Base-by-base conservation (phyloP, 2,888 invertebrate genomes). In the Drosophila austrosaltans region DNA sequence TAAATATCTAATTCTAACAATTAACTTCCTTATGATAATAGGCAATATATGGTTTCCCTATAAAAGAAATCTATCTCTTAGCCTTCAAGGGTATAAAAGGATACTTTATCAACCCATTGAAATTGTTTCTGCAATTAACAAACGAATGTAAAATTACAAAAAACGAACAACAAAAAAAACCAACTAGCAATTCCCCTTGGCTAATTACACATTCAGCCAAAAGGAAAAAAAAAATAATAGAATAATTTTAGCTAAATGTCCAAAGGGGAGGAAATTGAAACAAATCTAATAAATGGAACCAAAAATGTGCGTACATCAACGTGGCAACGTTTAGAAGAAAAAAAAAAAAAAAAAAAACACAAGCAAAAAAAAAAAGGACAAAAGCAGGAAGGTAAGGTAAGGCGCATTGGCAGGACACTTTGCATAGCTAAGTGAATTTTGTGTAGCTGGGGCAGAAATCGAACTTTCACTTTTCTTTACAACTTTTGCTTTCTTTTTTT, bases 221-320 rank as follows among this genome's bases (percentile, higher is more conserved):
- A 57, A 7, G 20, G 12, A 36, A 32, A 36, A 32, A 16, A 36
- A 53, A 53, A 57, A 39, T 39, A 57, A 57, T 57, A 57, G 57
- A 57, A 57, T 57, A 39, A 57, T 57, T 57, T 57, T 39, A 57
- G 39, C 57, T 39, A 36, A 57, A 57, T 22, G 39, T 36, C n/a
- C 57, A n/a, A 12, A 12, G 57, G 39, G 66, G 25, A 80, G 82
- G 79, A 85, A 89, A 89, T 87, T 85, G 86, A 85, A 81, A 77
- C 79, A 84, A 90, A 89, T 89, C 90, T 86, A 90, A 91, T 90
- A 90, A 90, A 89, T 83, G 83, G 84, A 81, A 89, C 87, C 89
- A 83, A 81, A 87, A 87, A 87, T 88, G 88, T 87, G 86, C 86
- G 85, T 82, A 77, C 87, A 84, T 85, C 81, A 77, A 57, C 22